Evolutionary conservation across 2,888 invertebrate genomes (phyloP).

Genomic region (Drosophila ezoana): DNA sequence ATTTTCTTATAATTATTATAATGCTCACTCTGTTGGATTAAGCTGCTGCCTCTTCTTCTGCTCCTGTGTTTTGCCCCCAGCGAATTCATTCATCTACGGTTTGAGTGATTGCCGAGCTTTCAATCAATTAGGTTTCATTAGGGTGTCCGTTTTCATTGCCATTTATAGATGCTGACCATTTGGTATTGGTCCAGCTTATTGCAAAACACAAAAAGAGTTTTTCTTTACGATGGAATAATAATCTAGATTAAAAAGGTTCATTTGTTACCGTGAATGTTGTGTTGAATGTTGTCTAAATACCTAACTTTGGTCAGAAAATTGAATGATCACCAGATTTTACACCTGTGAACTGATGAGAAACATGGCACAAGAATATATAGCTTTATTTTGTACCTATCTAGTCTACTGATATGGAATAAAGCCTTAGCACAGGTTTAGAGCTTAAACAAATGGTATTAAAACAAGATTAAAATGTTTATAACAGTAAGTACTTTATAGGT

Average conservation of each 20-base stretch:
- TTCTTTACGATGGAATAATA: too few relatives aligned
- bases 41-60: slow-evolving; percentile 23
- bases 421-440: too few relatives aligned
- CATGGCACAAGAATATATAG: too few relatives aligned
- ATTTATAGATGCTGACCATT: slow-evolving; percentile 32
- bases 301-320: too few relatives aligned
- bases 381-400: too few relatives aligned
- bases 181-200: not conserved
- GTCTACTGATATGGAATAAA: too few relatives aligned
- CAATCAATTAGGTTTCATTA: slow-evolving; percentile 59
- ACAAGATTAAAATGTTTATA: too few relatives aligned
- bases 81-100: slow-evolving; percentile 24
- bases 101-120: slow-evolving; percentile 61
- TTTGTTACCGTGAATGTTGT: too few relatives aligned
- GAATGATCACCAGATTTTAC: too few relatives aligned
- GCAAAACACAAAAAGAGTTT: not conserved
- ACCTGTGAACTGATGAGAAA: too few relatives aligned
- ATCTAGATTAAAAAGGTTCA: not conserved
- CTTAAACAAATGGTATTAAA: too few relatives aligned
- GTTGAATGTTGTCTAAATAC: not conserved
- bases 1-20: slow-evolving; percentile 59
- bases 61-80: slow-evolving; percentile 6
- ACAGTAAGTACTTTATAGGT: too few relatives aligned
- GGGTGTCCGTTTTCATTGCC: slow-evolving; percentile 16
- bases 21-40: slow-evolving; percentile 55